Evolutionary conservation across 2,797 vertebrate species (phyloP), one percentile per base, ranked within the genome.

Genomic region (Phrynocephalus guinanensis): DNA sequence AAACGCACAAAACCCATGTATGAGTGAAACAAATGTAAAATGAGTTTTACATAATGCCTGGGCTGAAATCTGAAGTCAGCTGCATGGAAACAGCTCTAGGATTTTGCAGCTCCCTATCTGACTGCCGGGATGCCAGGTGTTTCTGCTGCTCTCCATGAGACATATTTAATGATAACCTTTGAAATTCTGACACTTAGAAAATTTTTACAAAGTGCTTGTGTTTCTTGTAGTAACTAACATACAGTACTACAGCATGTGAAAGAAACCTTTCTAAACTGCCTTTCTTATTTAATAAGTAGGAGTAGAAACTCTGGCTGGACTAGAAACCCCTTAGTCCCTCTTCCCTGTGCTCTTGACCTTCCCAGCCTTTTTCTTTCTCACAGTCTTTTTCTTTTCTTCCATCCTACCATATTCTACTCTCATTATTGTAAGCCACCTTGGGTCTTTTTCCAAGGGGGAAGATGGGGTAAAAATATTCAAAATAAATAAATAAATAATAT

Each of bases 1-100:
- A 60, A 6, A 24, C 11, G 50, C 28, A 83, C 30, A 72, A 66
- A 82, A 48, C 82, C 63, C 82, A 56, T 85, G 90, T 82, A 88
- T 71, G 90, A 93, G 87, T 24, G 22, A 20, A 73, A 56, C 67
- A 85, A 20, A 2, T 3, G 33, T n/a, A 8, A 16, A 66, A 26
- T 71, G 30, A 86, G 70, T 71, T 82, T 44, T 20, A 33, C 15
- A 50, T 77, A 24, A n/a, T 84, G 33, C n/a, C 2, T 50, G 38
- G 22, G 20, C 20, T 75, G 28, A 73, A 26, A 60, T 60, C 22
- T 60, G 70, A 84, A 28, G 71, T 26, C 50, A 60, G 44, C 15
- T 83, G 13, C 52, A 38, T 75, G 13, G 30, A 13, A 33, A 60
- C n/a, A 60, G 9, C 30, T 73, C 71, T 75, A 60, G n/a, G 6